Base-by-base conservation (phyloP, 2,113 vertebrate genomes). In the Neolamprologus brichardi region DNA sequence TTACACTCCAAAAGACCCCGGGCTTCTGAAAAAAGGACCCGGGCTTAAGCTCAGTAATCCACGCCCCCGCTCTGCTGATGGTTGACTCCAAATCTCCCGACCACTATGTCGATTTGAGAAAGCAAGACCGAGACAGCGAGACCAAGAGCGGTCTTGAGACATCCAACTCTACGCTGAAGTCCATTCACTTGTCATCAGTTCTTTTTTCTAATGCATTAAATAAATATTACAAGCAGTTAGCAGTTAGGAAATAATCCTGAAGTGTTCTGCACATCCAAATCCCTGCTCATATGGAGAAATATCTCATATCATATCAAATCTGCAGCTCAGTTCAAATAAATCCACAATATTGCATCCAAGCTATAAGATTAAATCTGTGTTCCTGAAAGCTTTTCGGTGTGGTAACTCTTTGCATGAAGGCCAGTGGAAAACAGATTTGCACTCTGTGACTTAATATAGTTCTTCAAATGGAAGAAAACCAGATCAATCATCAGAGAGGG, bases 371-470 rank as follows among this genome's bases (percentile, higher is more conserved):
- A 89, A 54, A 82, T 72, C 52, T 28, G 11, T 87, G 54, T 58
- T 58, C 49, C 32, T 77, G 23, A 79, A 78, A 80, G 80, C 52
- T 18, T 62, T 70, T 15, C 34, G 0, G 5, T 25, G 8, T 53
- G 53, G 25, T 2, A 32, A 6, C 18, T 41, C 54, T 14, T 28
- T 30, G 60, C 34, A 70, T 23, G 34, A 41, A 41, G 34, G 81
- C 82, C 52, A 60, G 49, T 20, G 34, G 54, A 17, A 64, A 39
- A 84, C 1, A 18, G 49, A 89, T 64, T 78, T 82, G 30, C 13
- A 79, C 56, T 79, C 20, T 25, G n/a, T 62, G 41, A 56, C 75
- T 86, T 91, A 53, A 84, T 87, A 52, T n/a, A 20, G 62, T 51
- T 80, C 20, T 64, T 77, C 46, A 88, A 77, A 75, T n/a, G 56